phyloP scores from a whole-genome alignment of 2,888 invertebrate species.

The Uloborus plumipes region DNA sequence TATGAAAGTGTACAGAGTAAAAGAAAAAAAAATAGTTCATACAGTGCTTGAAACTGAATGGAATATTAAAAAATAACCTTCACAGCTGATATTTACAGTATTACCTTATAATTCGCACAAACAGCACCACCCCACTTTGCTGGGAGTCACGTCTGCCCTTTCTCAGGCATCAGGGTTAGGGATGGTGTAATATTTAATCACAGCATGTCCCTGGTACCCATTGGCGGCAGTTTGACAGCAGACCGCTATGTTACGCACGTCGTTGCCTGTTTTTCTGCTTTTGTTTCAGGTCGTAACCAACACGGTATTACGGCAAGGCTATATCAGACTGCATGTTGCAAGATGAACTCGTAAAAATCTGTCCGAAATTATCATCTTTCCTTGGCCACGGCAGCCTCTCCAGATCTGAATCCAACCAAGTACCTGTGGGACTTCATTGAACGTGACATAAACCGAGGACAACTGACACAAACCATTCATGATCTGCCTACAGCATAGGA shows the following conservation, averaged over 20 bases:
- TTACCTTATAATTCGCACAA: too few relatives aligned
- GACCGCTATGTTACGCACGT: background rate
- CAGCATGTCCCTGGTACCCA: background rate
- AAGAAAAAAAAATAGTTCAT: background rate
- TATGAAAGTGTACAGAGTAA: too few relatives aligned
- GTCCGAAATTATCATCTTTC: background rate
- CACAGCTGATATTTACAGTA: background rate
- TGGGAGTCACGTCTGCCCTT: background rate
- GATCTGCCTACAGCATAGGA: background rate
- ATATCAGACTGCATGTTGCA: background rate
- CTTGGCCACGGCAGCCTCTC: slow-evolving; percentile 6
- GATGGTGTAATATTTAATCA: too few relatives aligned
- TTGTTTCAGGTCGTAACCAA: background rate
- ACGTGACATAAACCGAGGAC: slow-evolving; percentile 7
- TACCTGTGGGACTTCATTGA: background rate
- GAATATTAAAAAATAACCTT: too few relatives aligned
- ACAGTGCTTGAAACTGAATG: too few relatives aligned
- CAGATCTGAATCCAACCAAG: slow-evolving; percentile 2
- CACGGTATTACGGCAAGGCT: background rate
- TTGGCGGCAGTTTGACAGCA: background rate
- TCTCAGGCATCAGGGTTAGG: too few relatives aligned
- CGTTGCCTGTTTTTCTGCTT: too few relatives aligned
- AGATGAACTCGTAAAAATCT: background rate
- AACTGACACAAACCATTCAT: background rate
- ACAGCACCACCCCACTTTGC: too few relatives aligned